Percentiles rank a stretch among this genome's conserved stretches.
Evolutionary conservation across 2,113 vertebrate species (phyloP).

Genomic region (Apodemus speciosus): DNA sequence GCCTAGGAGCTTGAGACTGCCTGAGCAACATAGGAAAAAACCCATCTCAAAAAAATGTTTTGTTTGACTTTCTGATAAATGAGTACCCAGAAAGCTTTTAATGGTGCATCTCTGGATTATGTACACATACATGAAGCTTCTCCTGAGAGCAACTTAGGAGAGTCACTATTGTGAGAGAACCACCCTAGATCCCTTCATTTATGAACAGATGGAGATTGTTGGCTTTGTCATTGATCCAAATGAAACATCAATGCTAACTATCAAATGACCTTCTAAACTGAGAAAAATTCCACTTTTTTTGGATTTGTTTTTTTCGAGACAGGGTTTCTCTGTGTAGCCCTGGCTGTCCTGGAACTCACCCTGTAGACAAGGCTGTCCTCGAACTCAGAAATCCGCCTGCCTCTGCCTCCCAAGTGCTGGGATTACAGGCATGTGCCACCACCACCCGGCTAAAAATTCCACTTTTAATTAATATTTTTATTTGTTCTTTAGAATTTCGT

Average conservation of each 20-base stretch:
- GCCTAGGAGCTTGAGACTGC: not conserved
- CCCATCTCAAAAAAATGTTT: not conserved
- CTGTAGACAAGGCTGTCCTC: too few relatives aligned
- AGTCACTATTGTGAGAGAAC: not conserved
- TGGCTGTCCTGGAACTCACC: too few relatives aligned
- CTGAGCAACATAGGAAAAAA: not conserved
- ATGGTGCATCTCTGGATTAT: not conserved
- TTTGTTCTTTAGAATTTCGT: not conserved
- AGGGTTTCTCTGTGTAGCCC: too few relatives aligned
- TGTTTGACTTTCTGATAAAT: not conserved
- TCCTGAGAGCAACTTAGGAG: not conserved
- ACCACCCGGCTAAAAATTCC: too few relatives aligned
- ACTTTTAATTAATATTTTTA: not conserved
- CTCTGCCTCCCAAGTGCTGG: too few relatives aligned
- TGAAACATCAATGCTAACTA: not conserved
- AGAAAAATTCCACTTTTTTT: too few relatives aligned
- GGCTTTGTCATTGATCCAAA: not conserved
- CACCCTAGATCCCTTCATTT: not conserved
- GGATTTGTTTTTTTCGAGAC: too few relatives aligned
- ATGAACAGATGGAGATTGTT: constrained; percentile 19
- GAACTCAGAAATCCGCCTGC: too few relatives aligned
- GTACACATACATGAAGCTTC: not conserved
- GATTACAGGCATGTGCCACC: too few relatives aligned
- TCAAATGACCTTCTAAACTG: not conserved
- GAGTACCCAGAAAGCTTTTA: constrained; percentile 5